A percentile compares a stretch with the other conserved stretches of the same genome.
These are phyloP conservation scores for Pomacea maculata DNA, from an alignment of 1,140 invertebrate species.

Conservation along the genomic window DNA sequence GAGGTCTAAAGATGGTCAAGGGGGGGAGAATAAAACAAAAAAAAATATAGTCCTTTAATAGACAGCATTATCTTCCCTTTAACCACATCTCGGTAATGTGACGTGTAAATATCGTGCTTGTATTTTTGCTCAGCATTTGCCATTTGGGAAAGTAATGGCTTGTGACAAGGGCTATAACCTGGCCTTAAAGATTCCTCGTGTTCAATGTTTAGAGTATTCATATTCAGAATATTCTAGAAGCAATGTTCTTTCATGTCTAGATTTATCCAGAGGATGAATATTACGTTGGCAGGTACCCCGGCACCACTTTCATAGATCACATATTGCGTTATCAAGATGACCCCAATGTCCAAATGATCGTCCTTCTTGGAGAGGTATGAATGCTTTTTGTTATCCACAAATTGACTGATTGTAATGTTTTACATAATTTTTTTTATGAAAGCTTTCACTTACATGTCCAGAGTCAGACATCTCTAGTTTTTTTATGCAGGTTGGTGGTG, in stretches of 20 bases:
- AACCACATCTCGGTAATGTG: too few species aligned
- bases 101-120: too few species aligned
- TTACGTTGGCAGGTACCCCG: slow-evolving; percentile 79
- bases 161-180: too few species aligned
- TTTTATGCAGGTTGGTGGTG: slow-evolving; percentile 79
- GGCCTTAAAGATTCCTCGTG: too few species aligned
- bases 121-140: too few species aligned
- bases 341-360: slow-evolving; percentile 88
- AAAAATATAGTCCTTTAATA: too few species aligned
- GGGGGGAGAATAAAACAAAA: too few species aligned
- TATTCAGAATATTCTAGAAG: background rate
- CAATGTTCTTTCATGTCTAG: background rate
- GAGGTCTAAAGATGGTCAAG: too few species aligned
- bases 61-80: too few species aligned
- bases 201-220: background rate
- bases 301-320: slow-evolving; percentile 98
- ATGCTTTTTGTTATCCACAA: background rate
- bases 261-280: background rate
- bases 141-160: too few species aligned
- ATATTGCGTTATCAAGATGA: slow-evolving; percentile 84
- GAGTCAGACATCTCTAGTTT: slow-evolving; percentile 3
- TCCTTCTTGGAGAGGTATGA: slow-evolving; percentile 88
- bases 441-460: background rate
- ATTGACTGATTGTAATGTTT: too few species aligned
- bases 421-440: background rate